Conservation (phyloP, 37 sponge, comb jelly and placozoan genomes). For the Diacarnus erythraeanus region DNA sequence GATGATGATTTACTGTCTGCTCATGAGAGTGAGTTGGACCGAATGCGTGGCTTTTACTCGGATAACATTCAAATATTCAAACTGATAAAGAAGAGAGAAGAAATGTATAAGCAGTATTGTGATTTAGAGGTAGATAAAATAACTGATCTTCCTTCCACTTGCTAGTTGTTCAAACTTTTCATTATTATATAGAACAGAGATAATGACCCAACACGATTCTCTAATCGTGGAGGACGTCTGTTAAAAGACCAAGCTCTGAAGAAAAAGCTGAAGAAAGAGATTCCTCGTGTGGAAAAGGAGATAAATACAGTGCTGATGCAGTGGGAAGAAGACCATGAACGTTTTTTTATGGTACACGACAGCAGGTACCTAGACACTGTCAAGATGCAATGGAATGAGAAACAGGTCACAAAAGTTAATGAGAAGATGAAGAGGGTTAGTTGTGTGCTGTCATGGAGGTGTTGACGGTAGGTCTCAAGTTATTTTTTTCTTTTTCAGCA, state of each 20-base stretch:
- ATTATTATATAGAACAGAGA: slow-evolving; percentile 17
- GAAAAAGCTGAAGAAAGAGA: slow-evolving; percentile 70
- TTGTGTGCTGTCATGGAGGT: background rate
- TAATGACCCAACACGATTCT: slow-evolving; percentile 67
- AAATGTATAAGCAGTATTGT: slow-evolving; percentile 42
- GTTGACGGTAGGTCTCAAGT: background rate
- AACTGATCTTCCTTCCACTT: too few species aligned
- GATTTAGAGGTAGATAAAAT: slow-evolving; percentile 53
- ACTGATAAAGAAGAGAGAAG: slow-evolving; percentile 72
- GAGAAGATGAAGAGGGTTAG: slow-evolving; percentile 65
- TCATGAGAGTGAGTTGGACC: slow-evolving; percentile 80
- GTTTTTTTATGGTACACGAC: slow-evolving; percentile 57
- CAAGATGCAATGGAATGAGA: slow-evolving; percentile 49
- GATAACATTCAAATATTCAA: slow-evolving; percentile 68
- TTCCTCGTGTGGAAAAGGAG: slow-evolving; percentile 75
- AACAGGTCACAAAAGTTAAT: slow-evolving; percentile 31
- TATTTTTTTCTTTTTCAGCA: slow-evolving; percentile 35
- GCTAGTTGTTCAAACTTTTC: background rate
- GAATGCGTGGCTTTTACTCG: slow-evolving; percentile 59
- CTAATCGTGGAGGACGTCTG: slow-evolving; percentile 85
- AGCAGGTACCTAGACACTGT: slow-evolving; percentile 68
- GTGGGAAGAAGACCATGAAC: slow-evolving; percentile 70
- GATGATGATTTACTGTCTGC: slow-evolving; percentile 54
- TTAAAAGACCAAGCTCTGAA: slow-evolving; percentile 74
- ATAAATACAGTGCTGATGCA: slow-evolving; percentile 36